Evolutionary conservation across 2,113 vertebrate genomes (phyloP), one percentile per base, ranked within the genome.

Genomic region (Alosa alosa): DNA sequence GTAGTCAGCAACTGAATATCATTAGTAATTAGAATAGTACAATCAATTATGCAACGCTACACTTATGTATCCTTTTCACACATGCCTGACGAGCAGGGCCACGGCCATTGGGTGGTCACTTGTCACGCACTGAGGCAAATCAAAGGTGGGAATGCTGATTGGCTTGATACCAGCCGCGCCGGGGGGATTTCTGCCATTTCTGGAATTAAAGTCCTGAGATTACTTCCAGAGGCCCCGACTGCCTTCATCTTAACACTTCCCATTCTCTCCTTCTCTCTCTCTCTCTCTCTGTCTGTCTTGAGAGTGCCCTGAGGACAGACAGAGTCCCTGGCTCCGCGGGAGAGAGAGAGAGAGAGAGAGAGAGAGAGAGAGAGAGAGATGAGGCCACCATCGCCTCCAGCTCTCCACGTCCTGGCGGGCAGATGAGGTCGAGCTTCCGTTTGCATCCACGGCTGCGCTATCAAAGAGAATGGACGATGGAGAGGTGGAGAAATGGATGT

Each of bases 391-490:
- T 87, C 39, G 64, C 81, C 85, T 86, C 83, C 86, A 83, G 83
- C 83, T 36, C 45, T 82, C 22, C 25, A 20, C 7, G 10, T 17
- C 82, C 83, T 81, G 31, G 83, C 75, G 81, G 49, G 72, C 41
- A 75, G 81, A 36, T 11, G 60, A 82, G 81, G 72, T 83, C 85
- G 41, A 52, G 49, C 72, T 36, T 81, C 55, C 83, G 83, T 89
- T 86, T 55, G 57, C 82, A 84, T 86, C 81, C 64, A 64, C 39
- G 18, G 10, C 78, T 45, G 2, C 25, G 64, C 81, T 47, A 87
- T 86, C 86, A 89, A 89, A 86, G 45, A 10, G 84, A 86, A 88
- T 87, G 44, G 13, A 17, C 81, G 84, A 87, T 82, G 72, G 13
- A 31, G 75, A 10, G 81, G 45, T 31, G 45, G 22, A n/a, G 46